Evolutionary conservation across 2,888 invertebrate species (phyloP).

Genomic region (Labia minor): DNA sequence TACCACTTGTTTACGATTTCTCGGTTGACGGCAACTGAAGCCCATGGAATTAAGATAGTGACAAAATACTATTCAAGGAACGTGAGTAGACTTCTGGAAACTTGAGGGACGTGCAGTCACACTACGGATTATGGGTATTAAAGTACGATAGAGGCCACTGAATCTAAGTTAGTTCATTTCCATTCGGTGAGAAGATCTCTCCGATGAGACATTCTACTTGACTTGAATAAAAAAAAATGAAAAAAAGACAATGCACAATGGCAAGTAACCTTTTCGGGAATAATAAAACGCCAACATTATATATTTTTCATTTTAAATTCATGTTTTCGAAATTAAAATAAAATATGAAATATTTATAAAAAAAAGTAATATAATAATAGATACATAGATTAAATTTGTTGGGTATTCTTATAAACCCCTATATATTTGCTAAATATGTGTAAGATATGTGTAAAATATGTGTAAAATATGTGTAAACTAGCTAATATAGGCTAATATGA

Average conservation of each 20-base stretch:
- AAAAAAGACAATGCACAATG: neutral
- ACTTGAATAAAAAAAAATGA: neutral
- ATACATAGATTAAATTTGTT: too few species aligned
- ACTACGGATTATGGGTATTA: neutral
- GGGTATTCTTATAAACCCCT: too few species aligned
- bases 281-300: neutral
- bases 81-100: neutral
- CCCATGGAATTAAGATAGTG: neutral
- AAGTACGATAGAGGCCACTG: neutral
- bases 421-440: too few species aligned
- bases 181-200: neutral
- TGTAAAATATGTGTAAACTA: too few species aligned
- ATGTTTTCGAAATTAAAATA: too few species aligned
- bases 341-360: neutral
- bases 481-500: too few species aligned
- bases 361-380: neutral
- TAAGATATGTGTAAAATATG: too few species aligned
- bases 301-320: neutral
- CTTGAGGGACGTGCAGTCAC: neutral
- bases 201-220: neutral
- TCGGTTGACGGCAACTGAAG: neutral
- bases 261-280: neutral
- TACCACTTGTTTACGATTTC: neutral
- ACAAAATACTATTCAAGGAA: neutral
- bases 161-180: neutral